Conservation (phyloP, 2,113 vertebrate species). For the Oreotragus oreotragus region DNA sequence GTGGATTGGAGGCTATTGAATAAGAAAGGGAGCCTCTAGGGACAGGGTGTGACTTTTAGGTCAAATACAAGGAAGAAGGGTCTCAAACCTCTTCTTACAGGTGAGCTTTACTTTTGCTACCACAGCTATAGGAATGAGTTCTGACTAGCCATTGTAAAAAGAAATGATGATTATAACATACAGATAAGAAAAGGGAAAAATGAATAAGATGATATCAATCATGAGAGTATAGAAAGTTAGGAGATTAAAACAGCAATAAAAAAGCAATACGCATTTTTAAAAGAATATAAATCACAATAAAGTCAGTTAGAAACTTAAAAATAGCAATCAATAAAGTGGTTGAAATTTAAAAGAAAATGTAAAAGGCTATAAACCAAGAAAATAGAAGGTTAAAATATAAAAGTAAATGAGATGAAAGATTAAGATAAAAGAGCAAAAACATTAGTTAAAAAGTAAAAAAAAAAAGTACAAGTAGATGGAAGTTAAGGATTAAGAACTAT, state of each 20-base stretch:
- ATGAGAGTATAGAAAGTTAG: not conserved
- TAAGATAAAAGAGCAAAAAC: constrained; percentile 31
- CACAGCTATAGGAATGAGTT: not conserved
- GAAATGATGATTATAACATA: not conserved
- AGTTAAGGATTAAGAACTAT: constrained; percentile 21
- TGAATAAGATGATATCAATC: constrained; percentile 21
- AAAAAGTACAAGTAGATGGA: not conserved
- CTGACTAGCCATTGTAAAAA: not conserved
- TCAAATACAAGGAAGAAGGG: not conserved
- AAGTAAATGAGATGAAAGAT: constrained; percentile 51
- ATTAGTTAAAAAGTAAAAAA: not conserved
- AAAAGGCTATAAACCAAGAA: not conserved
- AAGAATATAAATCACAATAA: constrained; percentile 51
- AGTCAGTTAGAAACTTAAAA: constrained; percentile 38
- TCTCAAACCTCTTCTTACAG: not conserved
- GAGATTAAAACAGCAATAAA: constrained; percentile 42
- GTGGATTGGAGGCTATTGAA: not conserved
- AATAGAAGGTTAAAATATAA: constrained; percentile 62
- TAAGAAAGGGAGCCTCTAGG: not conserved
- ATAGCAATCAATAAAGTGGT: constrained; percentile 28
- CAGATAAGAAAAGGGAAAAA: not conserved
- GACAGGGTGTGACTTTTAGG: not conserved
- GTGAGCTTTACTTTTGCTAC: not conserved
- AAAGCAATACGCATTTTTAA: not conserved
- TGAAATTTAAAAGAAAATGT: constrained; percentile 41